Evolutionary conservation across 2,113 vertebrate genomes (phyloP), one percentile per base, ranked within the genome.

Genomic region (Calyptomena viridis): DNA sequence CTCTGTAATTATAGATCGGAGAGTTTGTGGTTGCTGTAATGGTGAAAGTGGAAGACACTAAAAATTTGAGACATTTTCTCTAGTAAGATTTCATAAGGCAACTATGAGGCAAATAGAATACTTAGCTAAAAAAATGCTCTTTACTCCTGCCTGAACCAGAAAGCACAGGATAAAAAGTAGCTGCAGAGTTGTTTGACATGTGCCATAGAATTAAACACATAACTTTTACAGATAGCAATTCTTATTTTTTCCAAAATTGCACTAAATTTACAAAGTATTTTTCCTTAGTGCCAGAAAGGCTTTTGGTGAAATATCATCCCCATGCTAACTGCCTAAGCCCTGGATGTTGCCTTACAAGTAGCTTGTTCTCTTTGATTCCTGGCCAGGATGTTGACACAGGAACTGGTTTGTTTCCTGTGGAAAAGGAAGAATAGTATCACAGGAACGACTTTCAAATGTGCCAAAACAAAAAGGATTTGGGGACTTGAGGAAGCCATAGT

Each of bases 351-450:
- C 84, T 67, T 60, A 82, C 33, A 77, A 94, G 68, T 7, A 75
- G 47, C 30, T 82, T 44, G 22, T 60, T 89, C 88, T 66, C 79
- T 92, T 84, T 95, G 92, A 91, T 94, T 91, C 67, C 76, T 42
- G 78, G 86, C 90, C 93, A 93, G 84, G 73, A 79, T 81, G 72
- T 89, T 95, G 95, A 92, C 40, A 84, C 27, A 81, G 64, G 89
- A 94, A 75, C 44, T 52, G 39, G 15, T 73, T 89, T 93, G 25
- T 84, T 95, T 95, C 77, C 90, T 94, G 63, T 64, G 76, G 67
- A 90, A 95, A 92, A 86, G 78, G 77, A 95, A 93, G 84, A 94
- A 74, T 4, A 64, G 27, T 22, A 84, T 80, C 90, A 96, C 85
- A 94, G 90, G 80, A 90, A 59, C 0, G 2, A 20, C 72, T 87